Conservation (phyloP, 2,797 vertebrate genomes). For the Numenius phaeopus region DNA sequence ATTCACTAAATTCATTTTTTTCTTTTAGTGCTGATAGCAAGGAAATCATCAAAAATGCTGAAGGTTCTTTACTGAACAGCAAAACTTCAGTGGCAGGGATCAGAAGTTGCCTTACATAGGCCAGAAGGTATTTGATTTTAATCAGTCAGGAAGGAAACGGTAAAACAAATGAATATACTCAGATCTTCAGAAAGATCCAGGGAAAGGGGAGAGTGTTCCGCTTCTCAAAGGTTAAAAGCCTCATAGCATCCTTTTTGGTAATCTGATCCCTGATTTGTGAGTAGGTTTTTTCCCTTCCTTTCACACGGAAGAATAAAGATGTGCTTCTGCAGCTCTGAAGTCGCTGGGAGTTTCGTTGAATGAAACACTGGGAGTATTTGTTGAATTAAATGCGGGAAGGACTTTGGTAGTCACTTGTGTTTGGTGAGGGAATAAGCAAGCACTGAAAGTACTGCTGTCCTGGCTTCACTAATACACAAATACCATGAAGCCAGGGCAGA, state of each 20-base stretch:
- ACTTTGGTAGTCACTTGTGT: not conserved
- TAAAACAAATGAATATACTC: not conserved
- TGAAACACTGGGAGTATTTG: too few relatives aligned
- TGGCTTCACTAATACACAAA: not conserved
- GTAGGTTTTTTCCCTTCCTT: not conserved
- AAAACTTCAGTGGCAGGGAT: not conserved
- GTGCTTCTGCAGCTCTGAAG: not conserved
- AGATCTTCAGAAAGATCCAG: not conserved
- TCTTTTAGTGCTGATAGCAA: not conserved
- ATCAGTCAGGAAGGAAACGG: not conserved
- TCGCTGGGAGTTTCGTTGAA: not conserved
- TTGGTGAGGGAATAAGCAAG: not conserved
- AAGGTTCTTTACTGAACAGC: not conserved
- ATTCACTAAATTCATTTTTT: not conserved
- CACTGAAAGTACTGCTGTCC: not conserved
- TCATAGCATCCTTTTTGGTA: not conserved
- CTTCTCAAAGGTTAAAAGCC: not conserved
- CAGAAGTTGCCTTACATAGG: not conserved
- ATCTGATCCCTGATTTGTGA: not conserved
- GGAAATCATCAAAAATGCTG: not conserved
- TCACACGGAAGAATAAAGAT: not conserved
- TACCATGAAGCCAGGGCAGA: not conserved
- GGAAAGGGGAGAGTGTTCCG: not conserved
- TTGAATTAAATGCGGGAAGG: not conserved
- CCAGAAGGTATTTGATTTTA: conserved; percentile 40